Conservation (phyloP, 2,797 vertebrate genomes). For the Alfaro cultratus region DNA sequence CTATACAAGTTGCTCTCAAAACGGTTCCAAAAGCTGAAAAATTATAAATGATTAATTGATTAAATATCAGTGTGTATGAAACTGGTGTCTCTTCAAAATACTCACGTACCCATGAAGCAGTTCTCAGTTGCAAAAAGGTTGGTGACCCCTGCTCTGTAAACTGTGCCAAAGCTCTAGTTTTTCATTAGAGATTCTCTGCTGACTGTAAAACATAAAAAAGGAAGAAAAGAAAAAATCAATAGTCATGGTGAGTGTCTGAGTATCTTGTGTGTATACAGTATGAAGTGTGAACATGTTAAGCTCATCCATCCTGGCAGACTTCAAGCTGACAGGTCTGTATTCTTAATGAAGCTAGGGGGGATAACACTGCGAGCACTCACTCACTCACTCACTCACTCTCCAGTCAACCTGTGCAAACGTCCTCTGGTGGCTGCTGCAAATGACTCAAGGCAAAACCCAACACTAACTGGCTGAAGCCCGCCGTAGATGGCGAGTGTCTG, state of each 20-base stretch:
- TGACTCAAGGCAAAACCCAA: conserved; percentile 52
- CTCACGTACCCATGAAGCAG: neutral
- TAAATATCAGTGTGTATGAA: neutral
- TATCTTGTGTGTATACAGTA: conserved; percentile 22
- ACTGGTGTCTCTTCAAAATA: neutral
- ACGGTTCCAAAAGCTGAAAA: neutral
- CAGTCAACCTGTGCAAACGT: conserved; percentile 56
- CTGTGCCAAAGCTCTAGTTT: conserved; percentile 49
- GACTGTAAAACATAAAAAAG: conserved; percentile 39
- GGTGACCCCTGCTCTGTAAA: conserved; percentile 14
- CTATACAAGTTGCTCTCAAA: neutral
- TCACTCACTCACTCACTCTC: conserved; percentile 20
- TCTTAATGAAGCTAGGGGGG: conserved; percentile 73
- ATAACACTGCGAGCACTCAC: conserved; percentile 46
- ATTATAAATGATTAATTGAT: neutral
- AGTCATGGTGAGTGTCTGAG: conserved; percentile 28
- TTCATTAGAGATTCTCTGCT: conserved; percentile 51
- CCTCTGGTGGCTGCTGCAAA: conserved; percentile 50
- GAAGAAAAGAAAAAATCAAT: conserved; percentile 26
- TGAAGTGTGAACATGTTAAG: conserved; percentile 30
- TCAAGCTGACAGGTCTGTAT: conserved; percentile 63
- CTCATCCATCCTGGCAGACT: conserved; percentile 70
- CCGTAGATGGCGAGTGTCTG: conserved; percentile 33
- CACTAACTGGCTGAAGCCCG: conserved; percentile 44
- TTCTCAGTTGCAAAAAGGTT: neutral